Conservation (phyloP, 2,797 vertebrate genomes). For the Chrysocyon brachyurus region DNA sequence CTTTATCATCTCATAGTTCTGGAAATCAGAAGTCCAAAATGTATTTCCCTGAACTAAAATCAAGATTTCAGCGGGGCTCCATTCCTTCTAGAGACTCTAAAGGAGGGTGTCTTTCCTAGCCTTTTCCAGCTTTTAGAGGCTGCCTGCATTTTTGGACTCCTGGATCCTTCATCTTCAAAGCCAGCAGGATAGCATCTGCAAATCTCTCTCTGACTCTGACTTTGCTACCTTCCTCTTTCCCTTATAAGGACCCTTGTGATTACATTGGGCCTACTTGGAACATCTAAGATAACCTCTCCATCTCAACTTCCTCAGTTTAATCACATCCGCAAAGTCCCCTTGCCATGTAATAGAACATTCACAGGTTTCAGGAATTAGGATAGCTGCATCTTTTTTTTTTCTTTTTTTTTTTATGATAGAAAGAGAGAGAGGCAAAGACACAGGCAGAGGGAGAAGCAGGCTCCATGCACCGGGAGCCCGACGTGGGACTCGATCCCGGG, state of each 20-base stretch:
- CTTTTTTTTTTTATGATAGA: too few species aligned
- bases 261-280: neutral
- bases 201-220: neutral
- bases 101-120: neutral
- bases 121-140: neutral
- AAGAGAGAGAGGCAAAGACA: too few species aligned
- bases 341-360: slow-evolving; percentile 17
- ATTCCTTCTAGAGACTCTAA: neutral
- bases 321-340: neutral
- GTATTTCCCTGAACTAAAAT: neutral
- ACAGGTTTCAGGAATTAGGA: slow-evolving; percentile 6
- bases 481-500: too few species aligned
- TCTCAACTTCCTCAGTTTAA: slow-evolving; percentile 1
- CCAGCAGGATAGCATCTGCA: neutral
- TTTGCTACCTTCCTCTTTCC: neutral
- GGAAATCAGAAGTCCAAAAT: neutral
- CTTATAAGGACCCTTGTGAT: neutral
- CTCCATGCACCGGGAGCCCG: too few species aligned
- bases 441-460: too few species aligned
- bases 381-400: neutral
- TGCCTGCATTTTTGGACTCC: neutral
- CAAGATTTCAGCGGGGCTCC: neutral
- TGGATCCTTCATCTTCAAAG: slow-evolving; percentile 11
- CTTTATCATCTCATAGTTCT: neutral
- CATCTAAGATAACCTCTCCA: neutral